A percentile compares a stretch with the other conserved stretches of the same genome.
These are phyloP conservation scores for Nectonema munidae DNA, from an alignment of 2,888 invertebrate species.

Conservation along the genomic window DNA sequence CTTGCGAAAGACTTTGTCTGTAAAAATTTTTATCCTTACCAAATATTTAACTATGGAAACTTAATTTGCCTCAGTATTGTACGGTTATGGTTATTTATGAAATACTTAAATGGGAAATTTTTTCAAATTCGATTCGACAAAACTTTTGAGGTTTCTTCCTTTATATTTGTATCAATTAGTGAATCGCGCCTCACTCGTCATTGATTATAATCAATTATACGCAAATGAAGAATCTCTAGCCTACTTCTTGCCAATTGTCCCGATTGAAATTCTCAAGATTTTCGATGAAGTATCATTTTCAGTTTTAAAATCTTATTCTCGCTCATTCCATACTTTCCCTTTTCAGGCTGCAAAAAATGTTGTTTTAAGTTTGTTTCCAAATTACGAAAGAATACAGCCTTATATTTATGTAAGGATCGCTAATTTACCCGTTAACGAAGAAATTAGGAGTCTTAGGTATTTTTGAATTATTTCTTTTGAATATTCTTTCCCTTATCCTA, in stretches of 20 bases:
- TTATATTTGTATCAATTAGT: conserved; percentile 21
- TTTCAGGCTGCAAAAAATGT: conserved; percentile 31
- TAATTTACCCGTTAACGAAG: conserved; percentile 72
- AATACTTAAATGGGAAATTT: too few relatives aligned
- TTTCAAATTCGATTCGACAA: too few relatives aligned
- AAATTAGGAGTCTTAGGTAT: conserved; percentile 54
- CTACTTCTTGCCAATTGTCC: conserved; percentile 85
- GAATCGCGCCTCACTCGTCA: conserved; percentile 43
- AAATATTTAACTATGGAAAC: too few relatives aligned
- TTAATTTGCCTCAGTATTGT: too few relatives aligned
- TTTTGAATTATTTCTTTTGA: neutral
- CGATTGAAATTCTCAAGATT: conserved; percentile 71
- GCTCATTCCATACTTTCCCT: conserved; percentile 15
- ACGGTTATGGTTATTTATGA: too few relatives aligned
- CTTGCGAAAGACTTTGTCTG: too few relatives aligned
- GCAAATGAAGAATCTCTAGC: conserved; percentile 63
- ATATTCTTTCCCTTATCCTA: conserved; percentile 1
- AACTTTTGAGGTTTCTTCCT: conserved; percentile 25
- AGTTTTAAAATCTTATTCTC: conserved; percentile 1
- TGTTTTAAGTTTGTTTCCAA: conserved; percentile 65
- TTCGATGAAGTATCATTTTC: conserved; percentile 42
- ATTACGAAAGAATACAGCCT: conserved; percentile 62
- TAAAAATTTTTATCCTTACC: too few relatives aligned
- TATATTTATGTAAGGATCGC: conserved; percentile 79
- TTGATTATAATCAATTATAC: conserved; percentile 65